A percentile compares a stretch with the other conserved stretches of the same genome.
phyloP scores from a whole-genome alignment of 1,140 invertebrate species.

The Phymastichus coffea region DNA sequence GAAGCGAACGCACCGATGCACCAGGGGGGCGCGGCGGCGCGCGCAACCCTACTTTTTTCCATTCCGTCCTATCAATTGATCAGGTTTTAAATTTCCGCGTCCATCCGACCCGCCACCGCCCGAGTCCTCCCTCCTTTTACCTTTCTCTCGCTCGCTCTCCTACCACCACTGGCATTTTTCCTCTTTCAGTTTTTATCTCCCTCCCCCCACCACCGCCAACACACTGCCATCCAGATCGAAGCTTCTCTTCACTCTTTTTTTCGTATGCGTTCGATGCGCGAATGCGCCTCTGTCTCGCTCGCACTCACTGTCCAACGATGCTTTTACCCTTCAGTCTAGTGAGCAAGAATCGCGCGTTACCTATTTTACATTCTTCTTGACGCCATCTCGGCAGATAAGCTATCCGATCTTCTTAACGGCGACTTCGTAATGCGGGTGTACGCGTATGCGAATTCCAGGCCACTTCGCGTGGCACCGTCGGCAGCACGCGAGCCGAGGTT shows the following conservation, averaged over 20 bases:
- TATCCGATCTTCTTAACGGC: no score
- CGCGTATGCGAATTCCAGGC: no score
- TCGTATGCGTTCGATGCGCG: no score
- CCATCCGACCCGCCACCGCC: slow-evolving; percentile 53
- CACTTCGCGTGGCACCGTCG: neutral
- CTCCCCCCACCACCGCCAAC: slow-evolving; percentile 12
- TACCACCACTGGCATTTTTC: slow-evolving; percentile 25
- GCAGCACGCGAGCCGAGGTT: no score
- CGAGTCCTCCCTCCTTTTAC: slow-evolving; percentile 44
- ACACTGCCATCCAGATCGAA: slow-evolving; percentile 21
- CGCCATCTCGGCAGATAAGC: no score
- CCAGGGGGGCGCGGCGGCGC: no score
- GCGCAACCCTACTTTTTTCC: slow-evolving; percentile 56
- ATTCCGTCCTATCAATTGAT: slow-evolving; percentile 60
- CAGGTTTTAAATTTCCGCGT: slow-evolving; percentile 58
- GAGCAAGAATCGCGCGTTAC: no score
- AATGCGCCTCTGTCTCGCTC: slow-evolving; percentile 32
- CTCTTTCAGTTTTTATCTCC: slow-evolving; percentile 31
- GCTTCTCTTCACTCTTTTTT: slow-evolving; percentile 30
- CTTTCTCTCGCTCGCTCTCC: slow-evolving; percentile 31
- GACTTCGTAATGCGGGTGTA: no score
- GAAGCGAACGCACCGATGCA: no score
- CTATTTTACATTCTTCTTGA: no score
- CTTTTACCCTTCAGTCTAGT: no score
- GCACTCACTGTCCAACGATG: no score